phyloP scores from a whole-genome alignment of 2,888 invertebrate genomes.

The Rutpela maculata region DNA sequence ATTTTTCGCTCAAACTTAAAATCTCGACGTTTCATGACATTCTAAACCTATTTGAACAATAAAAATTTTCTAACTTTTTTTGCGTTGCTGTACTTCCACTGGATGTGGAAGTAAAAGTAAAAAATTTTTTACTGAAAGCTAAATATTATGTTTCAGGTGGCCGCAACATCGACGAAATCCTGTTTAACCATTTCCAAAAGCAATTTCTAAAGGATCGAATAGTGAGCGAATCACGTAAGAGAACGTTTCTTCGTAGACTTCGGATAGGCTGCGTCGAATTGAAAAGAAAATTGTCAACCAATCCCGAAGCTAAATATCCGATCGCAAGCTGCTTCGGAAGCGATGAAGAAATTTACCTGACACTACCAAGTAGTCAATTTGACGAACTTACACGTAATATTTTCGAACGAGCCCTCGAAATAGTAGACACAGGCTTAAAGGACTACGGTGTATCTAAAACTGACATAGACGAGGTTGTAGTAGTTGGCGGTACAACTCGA shows the following conservation, averaged over 20 bases:
- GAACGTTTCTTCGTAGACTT: slow-evolving; percentile 8
- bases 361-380: slow-evolving; percentile 54
- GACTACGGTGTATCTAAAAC: slow-evolving; percentile 49
- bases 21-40: too few relatives aligned
- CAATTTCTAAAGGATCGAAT: background rate
- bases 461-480: slow-evolving; percentile 58
- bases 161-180: slow-evolving; percentile 25
- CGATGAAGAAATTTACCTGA: slow-evolving; percentile 38
- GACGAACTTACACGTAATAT: slow-evolving; percentile 54
- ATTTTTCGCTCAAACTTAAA: too few relatives aligned
- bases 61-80: too few relatives aligned
- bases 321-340: slow-evolving; percentile 21
- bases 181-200: slow-evolving; percentile 1
- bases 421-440: slow-evolving; percentile 54
- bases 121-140: background rate
- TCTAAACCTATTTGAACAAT: too few relatives aligned
- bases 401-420: slow-evolving; percentile 54
- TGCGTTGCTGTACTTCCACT: too few relatives aligned
- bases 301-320: background rate
- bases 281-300: slow-evolving; percentile 18
- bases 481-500: slow-evolving; percentile 60
- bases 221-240: background rate
- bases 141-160: slow-evolving; percentile 17
- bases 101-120: too few relatives aligned
- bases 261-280: slow-evolving; percentile 11